Percentiles rank a stretch among this genome's conserved stretches.
Evolutionary conservation across 2,888 invertebrate species (phyloP).

Genomic region (Drosophila nr. perissopoda): DNA sequence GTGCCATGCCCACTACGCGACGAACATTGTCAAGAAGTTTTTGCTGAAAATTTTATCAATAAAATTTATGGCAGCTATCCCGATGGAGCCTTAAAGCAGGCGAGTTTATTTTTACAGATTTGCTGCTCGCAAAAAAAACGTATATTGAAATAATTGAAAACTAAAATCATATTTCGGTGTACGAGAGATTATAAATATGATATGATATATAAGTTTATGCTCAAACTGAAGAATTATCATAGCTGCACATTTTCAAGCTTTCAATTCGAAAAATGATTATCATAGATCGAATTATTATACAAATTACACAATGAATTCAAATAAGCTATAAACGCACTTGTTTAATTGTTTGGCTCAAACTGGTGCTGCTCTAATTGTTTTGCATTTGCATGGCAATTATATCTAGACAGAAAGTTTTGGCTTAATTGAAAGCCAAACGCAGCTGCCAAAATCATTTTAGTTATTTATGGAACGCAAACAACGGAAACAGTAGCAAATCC

Average conservation of each 20-base stretch:
- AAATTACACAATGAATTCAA: not conserved
- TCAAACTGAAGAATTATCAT: not conserved
- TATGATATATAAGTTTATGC: not conserved
- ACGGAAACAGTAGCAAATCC: not conserved
- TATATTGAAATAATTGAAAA: constrained; percentile 4
- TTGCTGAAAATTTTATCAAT: constrained; percentile 59
- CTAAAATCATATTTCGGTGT: not conserved
- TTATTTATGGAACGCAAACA: constrained; percentile 52
- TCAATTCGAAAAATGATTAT: not conserved
- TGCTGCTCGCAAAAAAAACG: not conserved
- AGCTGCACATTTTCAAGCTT: not conserved
- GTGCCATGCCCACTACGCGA: constrained; percentile 22
- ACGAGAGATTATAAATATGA: not conserved
- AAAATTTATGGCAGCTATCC: constrained; percentile 49
- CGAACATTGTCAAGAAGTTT: constrained; percentile 52
- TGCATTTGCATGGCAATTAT: constrained; percentile 67
- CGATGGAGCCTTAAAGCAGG: constrained; percentile 11
- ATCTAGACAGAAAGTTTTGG: constrained; percentile 39
- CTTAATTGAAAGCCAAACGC: constrained; percentile 61
- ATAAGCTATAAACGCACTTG: not conserved
- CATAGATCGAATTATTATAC: not conserved
- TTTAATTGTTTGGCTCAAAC: not conserved
- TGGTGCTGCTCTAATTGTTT: constrained; percentile 41
- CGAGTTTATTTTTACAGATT: constrained; percentile 1
- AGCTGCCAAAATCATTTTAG: constrained; percentile 61